phyloP scores from a whole-genome alignment of 2,888 invertebrate genomes.

The Calephelis perditalis region DNA sequence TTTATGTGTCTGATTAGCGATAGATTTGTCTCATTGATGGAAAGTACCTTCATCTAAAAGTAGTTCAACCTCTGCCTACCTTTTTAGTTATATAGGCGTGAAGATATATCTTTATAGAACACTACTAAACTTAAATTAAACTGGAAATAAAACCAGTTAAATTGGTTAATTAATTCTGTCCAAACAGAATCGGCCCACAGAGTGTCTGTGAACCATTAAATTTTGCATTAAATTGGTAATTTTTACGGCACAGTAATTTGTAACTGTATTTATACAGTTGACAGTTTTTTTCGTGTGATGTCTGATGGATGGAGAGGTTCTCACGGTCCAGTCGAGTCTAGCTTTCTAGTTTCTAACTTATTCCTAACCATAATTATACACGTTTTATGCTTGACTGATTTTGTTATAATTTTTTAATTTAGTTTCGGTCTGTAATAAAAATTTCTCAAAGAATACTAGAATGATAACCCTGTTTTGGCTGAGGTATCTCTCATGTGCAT shows the following conservation, averaged over 20 bases:
- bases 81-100: too few relatives aligned
- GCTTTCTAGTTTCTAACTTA: constrained; percentile 52
- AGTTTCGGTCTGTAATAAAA: constrained; percentile 21
- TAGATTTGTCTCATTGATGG: too few relatives aligned
- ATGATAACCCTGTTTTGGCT: too few relatives aligned
- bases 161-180: constrained; percentile 74
- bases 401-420: constrained; percentile 29
- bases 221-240: constrained; percentile 73
- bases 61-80: neutral
- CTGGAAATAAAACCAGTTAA: constrained; percentile 56
- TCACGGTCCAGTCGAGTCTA: constrained; percentile 64
- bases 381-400: constrained; percentile 27
- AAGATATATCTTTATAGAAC: constrained; percentile 34
- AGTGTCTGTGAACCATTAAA: constrained; percentile 62
- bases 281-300: constrained; percentile 53
- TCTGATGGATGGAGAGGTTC: constrained; percentile 47
- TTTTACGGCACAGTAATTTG: constrained; percentile 74
- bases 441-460: neutral
- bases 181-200: constrained; percentile 66
- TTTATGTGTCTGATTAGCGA: too few relatives aligned
- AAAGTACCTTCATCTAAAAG: too few relatives aligned
- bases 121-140: constrained; percentile 22
- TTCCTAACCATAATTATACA: constrained; percentile 23
- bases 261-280: constrained; percentile 64
- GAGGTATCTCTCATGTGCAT: too few relatives aligned